These are phyloP conservation scores for Chesias legatella DNA, from an alignment of 2,888 invertebrate species.

Conservation along the genomic window DNA sequence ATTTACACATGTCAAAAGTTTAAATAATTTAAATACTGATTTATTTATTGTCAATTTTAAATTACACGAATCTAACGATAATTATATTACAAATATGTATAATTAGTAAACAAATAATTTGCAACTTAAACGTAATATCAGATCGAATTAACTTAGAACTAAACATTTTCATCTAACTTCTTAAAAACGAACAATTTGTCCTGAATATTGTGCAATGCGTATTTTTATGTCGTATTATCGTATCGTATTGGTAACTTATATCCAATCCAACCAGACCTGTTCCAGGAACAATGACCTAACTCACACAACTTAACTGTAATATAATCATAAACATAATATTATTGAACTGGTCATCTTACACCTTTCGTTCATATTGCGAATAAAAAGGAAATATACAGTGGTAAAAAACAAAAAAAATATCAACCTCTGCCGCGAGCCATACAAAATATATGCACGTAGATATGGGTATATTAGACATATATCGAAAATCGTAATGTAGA, in stretches of 20 bases:
- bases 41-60: conserved; percentile 75
- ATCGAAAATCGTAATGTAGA: too few relatives aligned
- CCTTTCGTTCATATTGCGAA: too few relatives aligned
- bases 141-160: conserved; percentile 46
- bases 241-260: conserved; percentile 46
- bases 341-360: too few relatives aligned
- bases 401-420: too few relatives aligned
- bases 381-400: too few relatives aligned
- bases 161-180: conserved; percentile 33
- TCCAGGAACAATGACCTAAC: background rate
- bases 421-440: too few relatives aligned
- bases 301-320: background rate
- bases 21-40: conserved; percentile 75
- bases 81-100: conserved; percentile 39
- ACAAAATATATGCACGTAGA: too few relatives aligned
- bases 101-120: conserved; percentile 31
- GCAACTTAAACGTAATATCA: conserved; percentile 40
- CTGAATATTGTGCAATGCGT: conserved; percentile 55
- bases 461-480: too few relatives aligned
- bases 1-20: conserved; percentile 34
- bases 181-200: conserved; percentile 40
- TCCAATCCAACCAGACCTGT: conserved; percentile 16
- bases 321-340: too few relatives aligned
- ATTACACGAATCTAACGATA: conserved; percentile 51
- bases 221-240: conserved; percentile 36